These are phyloP conservation scores for Siniperca knerii DNA, from an alignment of 2,113 vertebrate genomes.

Conservation along the genomic window DNA sequence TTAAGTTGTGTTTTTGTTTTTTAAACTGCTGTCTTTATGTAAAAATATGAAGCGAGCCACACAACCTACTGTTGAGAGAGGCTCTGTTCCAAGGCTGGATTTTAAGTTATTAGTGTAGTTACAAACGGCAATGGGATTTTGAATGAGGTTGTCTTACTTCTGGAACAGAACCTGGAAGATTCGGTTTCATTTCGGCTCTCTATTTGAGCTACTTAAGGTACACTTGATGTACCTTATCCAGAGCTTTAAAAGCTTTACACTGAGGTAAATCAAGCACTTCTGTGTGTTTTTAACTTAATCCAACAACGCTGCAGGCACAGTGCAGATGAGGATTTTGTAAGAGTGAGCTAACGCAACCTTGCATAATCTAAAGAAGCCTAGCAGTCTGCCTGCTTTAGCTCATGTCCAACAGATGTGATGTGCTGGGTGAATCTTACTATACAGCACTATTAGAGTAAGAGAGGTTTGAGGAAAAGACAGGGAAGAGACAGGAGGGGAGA, in stretches of 20 bases:
- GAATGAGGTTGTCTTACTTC: background rate
- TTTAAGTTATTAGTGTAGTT: background rate
- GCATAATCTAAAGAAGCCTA: conserved; percentile 9
- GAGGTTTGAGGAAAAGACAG: background rate
- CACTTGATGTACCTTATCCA: background rate
- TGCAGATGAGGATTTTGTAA: background rate
- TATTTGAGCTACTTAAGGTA: background rate
- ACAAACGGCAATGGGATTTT: background rate
- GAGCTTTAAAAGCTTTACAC: background rate
- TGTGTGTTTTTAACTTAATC: background rate
- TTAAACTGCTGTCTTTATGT: too few relatives aligned
- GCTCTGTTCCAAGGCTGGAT: background rate
- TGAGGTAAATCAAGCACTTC: background rate
- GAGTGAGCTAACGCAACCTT: background rate
- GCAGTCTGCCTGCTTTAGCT: background rate
- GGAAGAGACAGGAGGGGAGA: background rate
- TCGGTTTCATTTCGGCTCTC: background rate
- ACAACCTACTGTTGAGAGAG: background rate
- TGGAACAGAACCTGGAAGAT: background rate
- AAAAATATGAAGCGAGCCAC: background rate
- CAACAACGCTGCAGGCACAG: background rate
- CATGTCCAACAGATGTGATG: background rate
- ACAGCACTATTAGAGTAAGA: background rate
- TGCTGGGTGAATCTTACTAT: background rate
- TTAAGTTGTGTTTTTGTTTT: too few relatives aligned